phyloP scores from a whole-genome alignment of 2,888 invertebrate species.

The Scaptomyza polygonia region DNA sequence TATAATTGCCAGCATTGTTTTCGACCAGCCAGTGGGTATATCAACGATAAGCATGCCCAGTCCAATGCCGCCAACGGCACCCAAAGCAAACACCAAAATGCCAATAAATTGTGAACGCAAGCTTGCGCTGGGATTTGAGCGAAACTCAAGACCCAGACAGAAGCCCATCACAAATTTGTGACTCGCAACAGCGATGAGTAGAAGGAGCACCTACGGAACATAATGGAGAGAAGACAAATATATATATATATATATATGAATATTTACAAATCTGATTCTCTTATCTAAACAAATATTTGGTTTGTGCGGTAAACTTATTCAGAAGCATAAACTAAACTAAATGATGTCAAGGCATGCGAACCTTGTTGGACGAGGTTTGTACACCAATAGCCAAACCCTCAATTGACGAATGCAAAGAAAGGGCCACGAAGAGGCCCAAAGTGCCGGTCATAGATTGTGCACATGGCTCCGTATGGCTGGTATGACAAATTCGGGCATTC shows the following conservation, averaged over 20 bases:
- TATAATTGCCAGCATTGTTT: constrained; percentile 86
- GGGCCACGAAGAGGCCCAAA: constrained; percentile 88
- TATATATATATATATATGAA: constrained; percentile 21
- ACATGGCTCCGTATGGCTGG: constrained; percentile 88
- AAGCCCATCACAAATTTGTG: constrained; percentile 93
- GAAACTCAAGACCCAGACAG: constrained; percentile 91
- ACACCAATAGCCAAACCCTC: constrained; percentile 93
- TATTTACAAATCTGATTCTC: constrained; percentile 30
- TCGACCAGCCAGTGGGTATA: constrained; percentile 85
- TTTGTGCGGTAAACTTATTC: constrained; percentile 29
- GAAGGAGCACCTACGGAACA: constrained; percentile 86
- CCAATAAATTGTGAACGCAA: constrained; percentile 85
- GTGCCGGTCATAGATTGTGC: constrained; percentile 87
- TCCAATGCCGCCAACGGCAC: constrained; percentile 89
- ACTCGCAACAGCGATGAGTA: constrained; percentile 89
- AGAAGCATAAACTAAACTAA: constrained; percentile 24
- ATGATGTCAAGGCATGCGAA: constrained; percentile 76
- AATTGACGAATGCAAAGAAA: constrained; percentile 91
- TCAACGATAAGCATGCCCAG: constrained; percentile 87
- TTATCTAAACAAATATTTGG: constrained; percentile 67
- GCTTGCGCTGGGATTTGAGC: constrained; percentile 84
- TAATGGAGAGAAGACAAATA: constrained; percentile 57
- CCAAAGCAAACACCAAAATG: constrained; percentile 88
- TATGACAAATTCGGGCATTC: constrained; percentile 86
- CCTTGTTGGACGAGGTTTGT: constrained; percentile 88